Conservation (phyloP, 2,888 invertebrate species). For the Malthinus seriepunctatus region DNA sequence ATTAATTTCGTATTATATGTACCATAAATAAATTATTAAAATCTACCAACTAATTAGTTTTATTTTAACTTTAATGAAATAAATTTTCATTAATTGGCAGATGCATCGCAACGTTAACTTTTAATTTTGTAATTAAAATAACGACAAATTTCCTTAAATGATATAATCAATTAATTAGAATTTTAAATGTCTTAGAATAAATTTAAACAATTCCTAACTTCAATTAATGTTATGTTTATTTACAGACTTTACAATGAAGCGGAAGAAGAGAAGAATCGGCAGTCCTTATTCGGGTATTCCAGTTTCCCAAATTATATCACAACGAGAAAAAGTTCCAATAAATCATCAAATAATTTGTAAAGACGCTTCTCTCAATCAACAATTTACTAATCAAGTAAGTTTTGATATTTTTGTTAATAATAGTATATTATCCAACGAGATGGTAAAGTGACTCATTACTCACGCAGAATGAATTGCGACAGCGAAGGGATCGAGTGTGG, state of each 20-base stretch:
- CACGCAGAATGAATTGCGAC: too few species aligned
- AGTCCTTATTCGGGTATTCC: slow-evolving; percentile 64
- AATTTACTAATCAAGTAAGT: slow-evolving; percentile 46
- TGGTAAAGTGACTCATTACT: too few species aligned
- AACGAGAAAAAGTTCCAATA: slow-evolving; percentile 63
- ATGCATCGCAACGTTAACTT: background rate
- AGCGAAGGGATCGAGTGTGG: too few species aligned
- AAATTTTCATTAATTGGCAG: slow-evolving; percentile 6
- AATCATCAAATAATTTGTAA: slow-evolving; percentile 56
- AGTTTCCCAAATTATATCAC: slow-evolving; percentile 68
- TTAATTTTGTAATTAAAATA: slow-evolving; percentile 2
- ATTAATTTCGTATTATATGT: too few species aligned
- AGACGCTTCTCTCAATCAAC: slow-evolving; percentile 47
- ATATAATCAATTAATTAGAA: background rate
- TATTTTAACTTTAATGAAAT: background rate
- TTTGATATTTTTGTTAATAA: too few species aligned
- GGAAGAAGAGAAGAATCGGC: slow-evolving; percentile 65
- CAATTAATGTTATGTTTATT: background rate
- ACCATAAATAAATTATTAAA: background rate
- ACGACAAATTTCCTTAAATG: background rate
- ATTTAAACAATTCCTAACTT: background rate
- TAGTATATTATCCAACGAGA: too few species aligned
- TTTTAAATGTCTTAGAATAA: background rate
- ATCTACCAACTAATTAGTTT: background rate
- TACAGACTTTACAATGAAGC: slow-evolving; percentile 56